These are phyloP conservation scores for Picathartes gymnocephalus DNA, from an alignment of 2,113 vertebrate genomes.

Conservation along the genomic window DNA sequence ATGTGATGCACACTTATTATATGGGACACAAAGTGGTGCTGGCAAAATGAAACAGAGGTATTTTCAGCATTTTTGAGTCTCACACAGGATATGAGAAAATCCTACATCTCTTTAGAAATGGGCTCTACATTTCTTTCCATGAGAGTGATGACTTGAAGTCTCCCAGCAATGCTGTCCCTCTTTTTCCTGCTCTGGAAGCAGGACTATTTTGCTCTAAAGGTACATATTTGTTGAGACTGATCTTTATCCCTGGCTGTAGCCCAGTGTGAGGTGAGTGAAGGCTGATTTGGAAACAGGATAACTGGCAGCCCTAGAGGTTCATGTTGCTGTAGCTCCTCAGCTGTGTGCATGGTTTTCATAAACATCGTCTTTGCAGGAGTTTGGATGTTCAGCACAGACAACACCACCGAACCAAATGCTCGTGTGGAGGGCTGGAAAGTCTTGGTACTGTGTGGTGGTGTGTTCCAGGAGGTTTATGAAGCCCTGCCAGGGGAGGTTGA, in stretches of 20 bases:
- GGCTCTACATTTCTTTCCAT: background rate
- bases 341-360: background rate
- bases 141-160: background rate
- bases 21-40: background rate
- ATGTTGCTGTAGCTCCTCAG: background rate
- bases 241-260: background rate
- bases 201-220: background rate
- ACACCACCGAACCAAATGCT: background rate
- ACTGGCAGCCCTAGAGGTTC: background rate
- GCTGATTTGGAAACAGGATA: background rate
- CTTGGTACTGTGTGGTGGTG: background rate
- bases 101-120: rapidly evolving
- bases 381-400: background rate
- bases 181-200: background rate
- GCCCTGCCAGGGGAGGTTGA: background rate
- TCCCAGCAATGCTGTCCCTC: background rate
- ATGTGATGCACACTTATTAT: rapidly evolving
- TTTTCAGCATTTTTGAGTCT: background rate
- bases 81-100: background rate
- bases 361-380: background rate
- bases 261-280: background rate
- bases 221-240: background rate
- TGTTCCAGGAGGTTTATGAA: background rate
- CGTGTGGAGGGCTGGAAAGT: background rate
- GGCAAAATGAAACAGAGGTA: background rate